These are phyloP conservation scores for Rugalucina vietnamica DNA, from an alignment of 2,888 invertebrate species.

Conservation along the genomic window DNA sequence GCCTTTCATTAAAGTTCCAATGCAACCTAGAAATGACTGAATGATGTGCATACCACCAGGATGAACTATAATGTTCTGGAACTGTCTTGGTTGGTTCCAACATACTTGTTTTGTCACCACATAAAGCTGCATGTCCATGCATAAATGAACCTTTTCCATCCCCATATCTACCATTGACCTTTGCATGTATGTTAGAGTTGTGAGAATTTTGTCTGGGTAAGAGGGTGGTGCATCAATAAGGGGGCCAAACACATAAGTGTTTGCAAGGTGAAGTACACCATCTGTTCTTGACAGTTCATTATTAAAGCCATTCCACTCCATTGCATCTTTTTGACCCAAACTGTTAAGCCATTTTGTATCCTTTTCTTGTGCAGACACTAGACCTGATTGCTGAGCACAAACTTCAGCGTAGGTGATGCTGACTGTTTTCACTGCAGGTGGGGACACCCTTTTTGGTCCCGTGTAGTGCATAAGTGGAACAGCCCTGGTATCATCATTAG, in stretches of 20 bases:
- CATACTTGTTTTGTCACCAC: slow-evolving; percentile 17
- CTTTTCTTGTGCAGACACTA: slow-evolving; percentile 4
- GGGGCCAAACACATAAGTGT: slow-evolving; percentile 19
- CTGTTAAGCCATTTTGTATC: slow-evolving; percentile 19
- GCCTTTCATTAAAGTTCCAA: slow-evolving; percentile 18
- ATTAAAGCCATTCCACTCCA: slow-evolving; percentile 26
- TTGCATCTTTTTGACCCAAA: slow-evolving; percentile 10
- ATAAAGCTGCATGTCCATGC: slow-evolving; percentile 28
- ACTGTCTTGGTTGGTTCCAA: slow-evolving; percentile 12
- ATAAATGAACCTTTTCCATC: slow-evolving; percentile 14
- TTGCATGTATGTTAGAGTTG: slow-evolving; percentile 24
- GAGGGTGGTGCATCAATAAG: slow-evolving; percentile 26
- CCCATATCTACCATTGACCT: slow-evolving; percentile 12
- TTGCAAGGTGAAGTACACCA: slow-evolving; percentile 16
- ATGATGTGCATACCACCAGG: slow-evolving; percentile 31
- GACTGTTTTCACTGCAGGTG: not conserved
- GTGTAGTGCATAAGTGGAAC: slow-evolving; percentile 17
- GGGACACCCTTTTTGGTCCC: not conserved
- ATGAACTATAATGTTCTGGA: slow-evolving; percentile 18
- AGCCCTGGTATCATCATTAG: slow-evolving; percentile 10
- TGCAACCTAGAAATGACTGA: not conserved
- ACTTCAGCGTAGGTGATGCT: not conserved
- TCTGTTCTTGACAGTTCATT: slow-evolving; percentile 6
- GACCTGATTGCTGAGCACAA: not conserved
- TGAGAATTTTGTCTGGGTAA: slow-evolving; percentile 25